Percentiles rank a stretch among this genome's conserved stretches.
phyloP scores from a whole-genome alignment of 2,888 invertebrate genomes.

The Dynastes maya region DNA sequence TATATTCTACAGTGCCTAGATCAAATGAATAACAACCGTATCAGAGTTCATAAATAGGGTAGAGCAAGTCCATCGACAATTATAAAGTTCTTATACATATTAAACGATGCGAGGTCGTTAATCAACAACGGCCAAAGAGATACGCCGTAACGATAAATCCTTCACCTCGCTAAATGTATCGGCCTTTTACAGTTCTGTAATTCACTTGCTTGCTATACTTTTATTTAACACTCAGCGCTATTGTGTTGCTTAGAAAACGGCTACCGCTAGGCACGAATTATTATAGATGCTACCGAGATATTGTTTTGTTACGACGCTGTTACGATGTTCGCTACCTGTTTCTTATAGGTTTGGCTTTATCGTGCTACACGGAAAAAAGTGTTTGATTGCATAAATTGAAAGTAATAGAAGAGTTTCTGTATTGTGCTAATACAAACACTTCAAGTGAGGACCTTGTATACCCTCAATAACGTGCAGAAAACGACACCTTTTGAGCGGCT shows the following conservation, averaged over 20 bases:
- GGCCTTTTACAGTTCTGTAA: conserved; percentile 5
- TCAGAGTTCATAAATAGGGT: conserved; percentile 6
- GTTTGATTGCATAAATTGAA: no score
- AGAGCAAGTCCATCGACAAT: neutral
- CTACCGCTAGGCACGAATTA: conserved; percentile 8
- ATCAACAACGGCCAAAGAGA: neutral
- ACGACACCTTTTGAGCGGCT: no score
- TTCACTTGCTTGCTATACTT: neutral
- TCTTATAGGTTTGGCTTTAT: no score
- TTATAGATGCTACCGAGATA: conserved; percentile 5
- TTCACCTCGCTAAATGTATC: conserved; percentile 7
- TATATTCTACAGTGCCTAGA: neutral
- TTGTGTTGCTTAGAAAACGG: neutral
- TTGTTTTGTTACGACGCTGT: neutral
- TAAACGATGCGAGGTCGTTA: conserved; percentile 2
- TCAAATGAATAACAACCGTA: neutral
- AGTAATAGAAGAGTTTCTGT: no score
- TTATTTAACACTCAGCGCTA: neutral
- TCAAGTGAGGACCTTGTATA: no score
- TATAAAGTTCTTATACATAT: conserved; percentile 8
- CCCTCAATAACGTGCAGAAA: no score
- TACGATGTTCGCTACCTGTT: no score
- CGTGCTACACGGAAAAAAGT: no score
- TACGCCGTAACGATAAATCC: neutral
- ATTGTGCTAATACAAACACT: no score